A percentile compares a stretch with the other conserved stretches of the same genome.
Evolutionary conservation across 2,888 invertebrate species (phyloP).

Genomic region (Orthosia cruda): DNA sequence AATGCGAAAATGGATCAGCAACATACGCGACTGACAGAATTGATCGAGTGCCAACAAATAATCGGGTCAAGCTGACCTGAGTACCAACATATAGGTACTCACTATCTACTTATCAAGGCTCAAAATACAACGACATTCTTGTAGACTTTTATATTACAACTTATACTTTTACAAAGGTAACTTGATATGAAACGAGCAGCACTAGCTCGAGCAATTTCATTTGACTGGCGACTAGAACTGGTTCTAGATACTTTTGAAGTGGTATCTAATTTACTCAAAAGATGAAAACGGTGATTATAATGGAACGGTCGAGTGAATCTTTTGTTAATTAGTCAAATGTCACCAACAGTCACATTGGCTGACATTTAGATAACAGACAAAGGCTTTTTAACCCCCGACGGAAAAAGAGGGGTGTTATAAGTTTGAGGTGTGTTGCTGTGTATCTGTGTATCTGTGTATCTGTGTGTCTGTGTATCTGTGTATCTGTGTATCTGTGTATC

Average conservation of each 20-base stretch:
- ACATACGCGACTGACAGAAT: slow-evolving; percentile 79
- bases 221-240: slow-evolving; percentile 17
- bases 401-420: too few species aligned
- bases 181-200: slow-evolving; percentile 22
- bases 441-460: too few species aligned
- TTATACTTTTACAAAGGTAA: slow-evolving; percentile 34
- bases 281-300: slow-evolving; percentile 48
- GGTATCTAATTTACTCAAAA: slow-evolving; percentile 47
- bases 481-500: too few species aligned
- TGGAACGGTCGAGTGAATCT: slow-evolving; percentile 30
- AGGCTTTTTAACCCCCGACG: too few species aligned
- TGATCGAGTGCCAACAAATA: slow-evolving; percentile 81
- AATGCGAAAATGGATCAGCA: slow-evolving; percentile 80
- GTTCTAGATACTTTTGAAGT: slow-evolving; percentile 32
- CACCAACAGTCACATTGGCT: slow-evolving; percentile 46
- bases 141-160: slow-evolving; percentile 39
- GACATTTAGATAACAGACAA: slow-evolving; percentile 50
- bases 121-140: slow-evolving; percentile 65
- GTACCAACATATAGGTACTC: slow-evolving; percentile 62
- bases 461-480: too few species aligned
- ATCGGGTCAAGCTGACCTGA: slow-evolving; percentile 75
- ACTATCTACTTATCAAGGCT: slow-evolving; percentile 67
- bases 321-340: slow-evolving; percentile 56
- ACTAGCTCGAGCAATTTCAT: slow-evolving; percentile 31
- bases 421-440: too few species aligned